Evolutionary conservation across 2,888 invertebrate species (phyloP).

Genomic region (Pollenia griseotomentosa): DNA sequence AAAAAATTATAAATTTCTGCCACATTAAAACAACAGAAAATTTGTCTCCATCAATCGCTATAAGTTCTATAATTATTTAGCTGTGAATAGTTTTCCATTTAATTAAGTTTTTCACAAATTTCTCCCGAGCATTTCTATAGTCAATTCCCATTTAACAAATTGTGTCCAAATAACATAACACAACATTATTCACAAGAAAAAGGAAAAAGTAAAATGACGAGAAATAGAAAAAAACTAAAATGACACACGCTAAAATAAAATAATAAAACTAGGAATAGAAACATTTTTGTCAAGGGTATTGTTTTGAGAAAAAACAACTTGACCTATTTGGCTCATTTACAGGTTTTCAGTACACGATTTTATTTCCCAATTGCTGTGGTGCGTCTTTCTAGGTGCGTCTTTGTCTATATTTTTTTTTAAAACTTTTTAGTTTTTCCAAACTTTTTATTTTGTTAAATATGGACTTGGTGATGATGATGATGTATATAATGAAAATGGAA

Average conservation of each 20-base stretch:
- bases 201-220: slow-evolving; percentile 32
- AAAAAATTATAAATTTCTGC: no score
- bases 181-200: slow-evolving; percentile 29
- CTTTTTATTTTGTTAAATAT: background rate
- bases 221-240: slow-evolving; percentile 43
- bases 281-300: slow-evolving; percentile 74
- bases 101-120: slow-evolving; percentile 5
- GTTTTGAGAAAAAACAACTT: slow-evolving; percentile 72
- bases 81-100: slow-evolving; percentile 23
- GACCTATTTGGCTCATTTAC: slow-evolving; percentile 77
- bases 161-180: slow-evolving; percentile 4
- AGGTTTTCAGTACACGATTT: slow-evolving; percentile 24
- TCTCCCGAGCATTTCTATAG: background rate
- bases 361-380: slow-evolving; percentile 1
- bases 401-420: slow-evolving; percentile 26
- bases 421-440: background rate
- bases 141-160: slow-evolving; percentile 57
- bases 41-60: no score
- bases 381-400: slow-evolving; percentile 54
- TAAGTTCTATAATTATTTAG: no score
- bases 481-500: slow-evolving; percentile 17
- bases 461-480: slow-evolving; percentile 21
- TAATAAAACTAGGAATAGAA: background rate
- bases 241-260: slow-evolving; percentile 42
- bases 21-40: no score